Percentiles rank a stretch among this genome's conserved stretches.
Conservation (phyloP, 2,113 vertebrate species). For the Apistogramma diplotaenia region DNA sequence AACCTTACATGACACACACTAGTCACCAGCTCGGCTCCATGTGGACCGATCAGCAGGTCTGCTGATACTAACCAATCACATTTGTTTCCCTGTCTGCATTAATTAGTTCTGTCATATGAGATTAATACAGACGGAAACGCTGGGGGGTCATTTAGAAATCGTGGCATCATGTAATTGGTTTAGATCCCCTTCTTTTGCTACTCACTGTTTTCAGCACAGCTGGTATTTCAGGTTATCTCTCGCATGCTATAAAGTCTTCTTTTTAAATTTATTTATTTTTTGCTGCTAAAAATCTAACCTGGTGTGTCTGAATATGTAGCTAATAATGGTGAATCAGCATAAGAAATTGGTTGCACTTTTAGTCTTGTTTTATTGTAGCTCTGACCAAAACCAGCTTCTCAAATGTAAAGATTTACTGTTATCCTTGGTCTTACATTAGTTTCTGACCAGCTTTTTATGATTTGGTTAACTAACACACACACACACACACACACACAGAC, state of each 20-base stretch:
- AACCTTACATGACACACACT: background rate
- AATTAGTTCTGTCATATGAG: background rate
- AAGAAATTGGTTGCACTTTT: too few relatives aligned
- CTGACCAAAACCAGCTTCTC: background rate
- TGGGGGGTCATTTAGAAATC: background rate
- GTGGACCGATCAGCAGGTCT: background rate
- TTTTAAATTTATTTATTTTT: background rate
- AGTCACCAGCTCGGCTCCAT: background rate
- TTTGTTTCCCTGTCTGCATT: background rate
- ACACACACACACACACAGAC: too few relatives aligned
- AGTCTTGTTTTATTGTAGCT: too few relatives aligned
- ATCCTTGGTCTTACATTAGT: too few relatives aligned
- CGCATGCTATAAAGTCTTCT: background rate
- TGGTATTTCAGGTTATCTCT: background rate
- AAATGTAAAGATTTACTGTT: too few relatives aligned
- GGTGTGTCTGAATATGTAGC: background rate
- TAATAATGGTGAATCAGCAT: background rate
- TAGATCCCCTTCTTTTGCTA: background rate
- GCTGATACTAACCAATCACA: background rate
- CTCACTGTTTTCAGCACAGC: background rate
- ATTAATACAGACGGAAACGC: background rate
- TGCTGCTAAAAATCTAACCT: background rate
- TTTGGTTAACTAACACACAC: too few relatives aligned
- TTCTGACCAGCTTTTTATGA: too few relatives aligned
- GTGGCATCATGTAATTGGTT: background rate